Conservation (phyloP, 2,797 vertebrate genomes). For the Nannoperca australis region DNA sequence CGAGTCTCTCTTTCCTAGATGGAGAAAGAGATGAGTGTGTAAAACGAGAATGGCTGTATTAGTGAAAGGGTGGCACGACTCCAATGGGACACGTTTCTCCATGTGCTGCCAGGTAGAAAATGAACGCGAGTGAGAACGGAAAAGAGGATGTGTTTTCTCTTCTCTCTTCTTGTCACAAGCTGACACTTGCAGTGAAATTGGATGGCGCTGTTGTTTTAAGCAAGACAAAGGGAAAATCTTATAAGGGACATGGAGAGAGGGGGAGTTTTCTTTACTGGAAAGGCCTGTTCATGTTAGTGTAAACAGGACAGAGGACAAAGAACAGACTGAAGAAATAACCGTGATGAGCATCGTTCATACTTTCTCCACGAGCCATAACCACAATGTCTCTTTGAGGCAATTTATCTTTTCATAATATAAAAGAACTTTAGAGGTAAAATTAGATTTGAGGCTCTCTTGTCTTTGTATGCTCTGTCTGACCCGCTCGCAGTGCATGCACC, state of each 20-base stretch:
- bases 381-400: conserved; percentile 47
- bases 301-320: conserved; percentile 65
- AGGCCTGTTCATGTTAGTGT: conserved; percentile 52
- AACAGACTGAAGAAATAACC: conserved; percentile 64
- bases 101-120: conserved; percentile 59
- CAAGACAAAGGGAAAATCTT: conserved; percentile 41
- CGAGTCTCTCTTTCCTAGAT: conserved; percentile 50
- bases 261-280: conserved; percentile 51
- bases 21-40: conserved; percentile 57
- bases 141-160: conserved; percentile 46
- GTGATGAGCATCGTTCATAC: conserved; percentile 59
- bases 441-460: conserved; percentile 53
- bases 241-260: conserved; percentile 24
- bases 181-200: conserved; percentile 35
- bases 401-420: conserved; percentile 51
- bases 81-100: conserved; percentile 65
- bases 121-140: conserved; percentile 9
- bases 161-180: conserved; percentile 44
- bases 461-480: conserved; percentile 47
- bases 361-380: conserved; percentile 56
- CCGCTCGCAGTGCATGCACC: conserved; percentile 42
- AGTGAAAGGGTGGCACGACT: conserved; percentile 59
- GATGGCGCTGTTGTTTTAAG: conserved; percentile 53
- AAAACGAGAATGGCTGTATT: conserved; percentile 53
- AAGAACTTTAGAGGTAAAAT: conserved; percentile 50